A percentile compares a stretch with the other conserved stretches of the same genome.
Conservation (phyloP, 2,888 invertebrate genomes). For the Julus scanicus region DNA sequence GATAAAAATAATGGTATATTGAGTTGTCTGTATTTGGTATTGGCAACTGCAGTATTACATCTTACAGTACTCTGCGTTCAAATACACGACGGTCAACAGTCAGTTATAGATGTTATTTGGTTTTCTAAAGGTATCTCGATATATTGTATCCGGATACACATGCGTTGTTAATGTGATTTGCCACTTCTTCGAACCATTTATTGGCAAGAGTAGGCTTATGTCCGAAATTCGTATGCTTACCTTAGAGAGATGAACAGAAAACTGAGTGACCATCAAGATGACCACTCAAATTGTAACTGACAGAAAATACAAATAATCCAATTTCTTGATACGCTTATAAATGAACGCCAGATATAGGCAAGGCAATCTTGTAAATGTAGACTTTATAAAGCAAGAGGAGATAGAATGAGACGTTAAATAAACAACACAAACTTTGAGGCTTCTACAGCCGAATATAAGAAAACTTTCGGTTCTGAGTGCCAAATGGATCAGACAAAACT, state of each 20-base stretch:
- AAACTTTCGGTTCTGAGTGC: background rate
- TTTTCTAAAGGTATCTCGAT: background rate
- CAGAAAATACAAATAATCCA: conserved; percentile 44
- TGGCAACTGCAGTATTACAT: no score
- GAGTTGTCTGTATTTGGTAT: no score
- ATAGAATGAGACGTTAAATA: background rate
- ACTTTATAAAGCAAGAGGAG: background rate
- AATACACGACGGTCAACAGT: background rate
- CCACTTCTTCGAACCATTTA: conserved; percentile 11
- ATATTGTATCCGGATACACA: background rate
- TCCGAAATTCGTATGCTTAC: background rate
- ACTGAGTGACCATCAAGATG: conserved; percentile 43
- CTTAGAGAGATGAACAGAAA: conserved; percentile 32
- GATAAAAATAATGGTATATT: no score
- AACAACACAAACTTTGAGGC: background rate
- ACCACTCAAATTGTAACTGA: conserved; percentile 23
- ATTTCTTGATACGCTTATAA: background rate
- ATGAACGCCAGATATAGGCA: background rate
- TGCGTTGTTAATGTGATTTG: background rate
- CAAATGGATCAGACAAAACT: background rate
- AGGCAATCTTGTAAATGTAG: background rate
- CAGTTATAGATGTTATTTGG: background rate
- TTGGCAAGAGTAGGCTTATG: background rate
- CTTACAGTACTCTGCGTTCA: background rate
- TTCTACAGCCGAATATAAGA: background rate